phyloP scores from a whole-genome alignment of 37 sponge, comb jelly and placozoan genomes.

The Spongia lamella region DNA sequence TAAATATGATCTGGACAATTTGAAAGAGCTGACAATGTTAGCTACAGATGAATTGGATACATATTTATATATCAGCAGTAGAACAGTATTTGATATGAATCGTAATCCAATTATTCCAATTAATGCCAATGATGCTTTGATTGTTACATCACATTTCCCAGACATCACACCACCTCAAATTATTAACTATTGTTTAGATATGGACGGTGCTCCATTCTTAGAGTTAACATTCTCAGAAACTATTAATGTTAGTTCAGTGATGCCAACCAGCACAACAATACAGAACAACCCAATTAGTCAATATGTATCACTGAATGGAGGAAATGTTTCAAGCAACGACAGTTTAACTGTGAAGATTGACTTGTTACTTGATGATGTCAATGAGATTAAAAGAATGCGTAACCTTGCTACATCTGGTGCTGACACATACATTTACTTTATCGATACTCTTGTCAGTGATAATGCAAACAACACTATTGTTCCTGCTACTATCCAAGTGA shows the following conservation, averaged over 20 bases:
- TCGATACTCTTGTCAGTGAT: slow-evolving; percentile 62
- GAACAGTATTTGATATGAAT: slow-evolving; percentile 73
- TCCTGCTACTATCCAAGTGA: slow-evolving; percentile 44
- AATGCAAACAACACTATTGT: slow-evolving; percentile 59
- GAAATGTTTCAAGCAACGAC: slow-evolving; percentile 65
- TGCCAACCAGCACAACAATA: slow-evolving; percentile 48
- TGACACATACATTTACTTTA: slow-evolving; percentile 61
- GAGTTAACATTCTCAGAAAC: slow-evolving; percentile 86
- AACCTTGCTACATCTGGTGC: slow-evolving; percentile 62
- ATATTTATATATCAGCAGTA: slow-evolving; percentile 34
- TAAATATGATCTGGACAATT: slow-evolving; percentile 65
- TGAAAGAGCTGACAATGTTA: slow-evolving; percentile 75
- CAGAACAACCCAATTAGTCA: slow-evolving; percentile 27
- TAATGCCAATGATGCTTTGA: slow-evolving; percentile 22
- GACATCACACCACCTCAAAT: slow-evolving; percentile 75
- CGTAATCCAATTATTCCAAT: slow-evolving; percentile 68
- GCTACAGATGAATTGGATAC: slow-evolving; percentile 62
- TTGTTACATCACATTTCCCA: slow-evolving; percentile 20
- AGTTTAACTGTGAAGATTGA: slow-evolving; percentile 49
- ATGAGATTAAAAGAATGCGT: slow-evolving; percentile 60
- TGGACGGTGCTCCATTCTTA: slow-evolving; percentile 51
- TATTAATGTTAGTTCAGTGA: slow-evolving; percentile 74
- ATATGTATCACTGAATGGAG: slow-evolving; percentile 66
- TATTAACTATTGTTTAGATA: slow-evolving; percentile 66
- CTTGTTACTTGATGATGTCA: slow-evolving; percentile 67